Evolutionary conservation across 2,797 vertebrate species (phyloP).

Genomic region (Phyllotis vaccarum): DNA sequence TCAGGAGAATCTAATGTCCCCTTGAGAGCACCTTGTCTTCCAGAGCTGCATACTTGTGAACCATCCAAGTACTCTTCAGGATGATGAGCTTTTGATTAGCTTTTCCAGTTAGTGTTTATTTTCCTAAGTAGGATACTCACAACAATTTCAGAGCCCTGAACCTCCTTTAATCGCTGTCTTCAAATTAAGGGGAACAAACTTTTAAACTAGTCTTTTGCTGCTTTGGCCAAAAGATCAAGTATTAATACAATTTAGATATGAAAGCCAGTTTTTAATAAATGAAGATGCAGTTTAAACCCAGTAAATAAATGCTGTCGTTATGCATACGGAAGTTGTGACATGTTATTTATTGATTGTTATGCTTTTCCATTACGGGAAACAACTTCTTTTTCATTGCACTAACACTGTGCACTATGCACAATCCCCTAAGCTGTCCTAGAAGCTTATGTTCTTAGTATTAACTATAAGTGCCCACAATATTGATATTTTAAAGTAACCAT

Average conservation of each 20-base stretch:
- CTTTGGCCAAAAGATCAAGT: constrained; percentile 86
- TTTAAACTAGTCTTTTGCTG: constrained; percentile 84
- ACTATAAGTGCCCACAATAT: constrained; percentile 53
- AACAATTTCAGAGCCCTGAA: constrained; percentile 84
- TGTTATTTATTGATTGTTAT: constrained; percentile 78
- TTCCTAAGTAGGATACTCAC: constrained; percentile 78
- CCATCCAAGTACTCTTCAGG: constrained; percentile 77
- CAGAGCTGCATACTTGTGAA: constrained; percentile 72
- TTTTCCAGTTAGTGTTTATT: constrained; percentile 83
- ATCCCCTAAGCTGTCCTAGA: neutral
- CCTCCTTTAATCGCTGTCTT: constrained; percentile 85
- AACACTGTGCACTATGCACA: neutral
- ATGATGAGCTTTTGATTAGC: constrained; percentile 82
- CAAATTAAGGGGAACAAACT: constrained; percentile 87
- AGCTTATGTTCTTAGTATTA: constrained; percentile 42
- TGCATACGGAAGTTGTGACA: constrained; percentile 77
- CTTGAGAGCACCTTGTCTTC: constrained; percentile 64
- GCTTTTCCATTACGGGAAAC: constrained; percentile 73
- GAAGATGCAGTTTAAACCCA: constrained; percentile 83
- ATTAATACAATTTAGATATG: constrained; percentile 87
- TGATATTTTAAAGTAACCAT: constrained; percentile 55
- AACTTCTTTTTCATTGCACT: constrained; percentile 24
- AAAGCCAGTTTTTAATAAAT: constrained; percentile 82
- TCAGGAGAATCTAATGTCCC: constrained; percentile 27
- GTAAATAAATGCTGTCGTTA: constrained; percentile 83